Evolutionary conservation across 2,797 vertebrate species (phyloP).

Genomic region (Capromys pilorides): DNA sequence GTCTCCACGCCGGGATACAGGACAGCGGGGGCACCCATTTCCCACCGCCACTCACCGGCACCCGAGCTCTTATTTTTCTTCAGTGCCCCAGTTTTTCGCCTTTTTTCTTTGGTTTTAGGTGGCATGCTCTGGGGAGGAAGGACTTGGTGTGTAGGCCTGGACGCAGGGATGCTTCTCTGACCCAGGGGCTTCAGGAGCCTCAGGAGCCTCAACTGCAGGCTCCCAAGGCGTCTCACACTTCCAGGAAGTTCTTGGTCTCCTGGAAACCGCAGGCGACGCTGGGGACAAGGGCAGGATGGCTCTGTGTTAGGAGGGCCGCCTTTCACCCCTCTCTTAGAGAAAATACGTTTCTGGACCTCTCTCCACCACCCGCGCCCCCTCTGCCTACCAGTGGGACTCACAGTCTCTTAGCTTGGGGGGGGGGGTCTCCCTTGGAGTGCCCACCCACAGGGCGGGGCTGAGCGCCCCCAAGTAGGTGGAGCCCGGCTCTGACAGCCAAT

Average conservation of each 20-base stretch:
- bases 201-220: not conserved
- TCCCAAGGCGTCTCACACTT: not conserved
- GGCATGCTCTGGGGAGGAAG: conserved; percentile 77
- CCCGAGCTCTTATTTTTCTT: conserved; percentile 78
- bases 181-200: not conserved
- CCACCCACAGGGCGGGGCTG: not conserved
- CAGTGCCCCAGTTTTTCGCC: conserved; percentile 81
- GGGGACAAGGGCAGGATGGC: not conserved
- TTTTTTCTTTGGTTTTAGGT: conserved; percentile 84
- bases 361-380: not conserved
- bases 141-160: not conserved
- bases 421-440: not conserved
- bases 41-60: conserved; percentile 77
- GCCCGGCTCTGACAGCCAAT: conserved; percentile 48
- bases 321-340: conserved; percentile 2
- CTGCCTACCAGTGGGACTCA: conserved; percentile 3
- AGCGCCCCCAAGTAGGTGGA: conserved; percentile 43
- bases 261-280: not conserved
- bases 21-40: not conserved
- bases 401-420: not conserved
- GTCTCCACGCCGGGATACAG: not conserved
- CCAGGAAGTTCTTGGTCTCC: conserved; percentile 42
- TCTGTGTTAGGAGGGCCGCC: not conserved
- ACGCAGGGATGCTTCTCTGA: not conserved
- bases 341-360: not conserved